Evolutionary conservation across 64 coral and sea anemone species (phyloP).

Genomic region (Porites lutea): DNA sequence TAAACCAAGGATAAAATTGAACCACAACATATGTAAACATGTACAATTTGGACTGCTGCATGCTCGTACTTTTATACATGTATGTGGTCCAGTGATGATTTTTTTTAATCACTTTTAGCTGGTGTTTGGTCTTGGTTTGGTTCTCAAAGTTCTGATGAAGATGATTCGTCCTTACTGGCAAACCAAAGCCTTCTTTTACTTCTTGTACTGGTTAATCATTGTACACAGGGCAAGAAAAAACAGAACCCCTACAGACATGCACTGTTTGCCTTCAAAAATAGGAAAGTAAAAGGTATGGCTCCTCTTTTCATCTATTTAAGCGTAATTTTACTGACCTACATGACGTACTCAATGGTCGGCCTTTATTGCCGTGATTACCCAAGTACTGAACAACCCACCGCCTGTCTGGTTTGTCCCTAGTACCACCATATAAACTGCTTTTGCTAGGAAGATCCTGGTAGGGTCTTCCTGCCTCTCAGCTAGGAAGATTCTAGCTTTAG

Average conservation of each 20-base stretch:
- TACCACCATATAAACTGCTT: too few species aligned
- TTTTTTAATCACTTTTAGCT: slow-evolving; percentile 60
- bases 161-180: slow-evolving; percentile 66
- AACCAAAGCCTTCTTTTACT: slow-evolving; percentile 92
- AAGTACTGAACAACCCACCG: too few species aligned
- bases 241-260: slow-evolving; percentile 93
- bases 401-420: too few species aligned
- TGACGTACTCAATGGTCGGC: too few species aligned
- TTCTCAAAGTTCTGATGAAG: slow-evolving; percentile 51
- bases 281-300: slow-evolving; percentile 77
- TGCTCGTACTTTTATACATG: too few species aligned
- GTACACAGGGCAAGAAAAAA: slow-evolving; percentile 88
- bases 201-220: slow-evolving; percentile 95
- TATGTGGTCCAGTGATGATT: not conserved
- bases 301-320: not conserved
- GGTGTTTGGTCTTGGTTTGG: slow-evolving; percentile 97
- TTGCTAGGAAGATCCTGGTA: too few species aligned
- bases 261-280: slow-evolving; percentile 85
- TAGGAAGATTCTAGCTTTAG: too few species aligned
- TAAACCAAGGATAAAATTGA: too few species aligned
- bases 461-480: too few species aligned
- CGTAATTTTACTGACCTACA: not conserved
- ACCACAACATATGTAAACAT: too few species aligned
- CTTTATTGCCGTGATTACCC: too few species aligned
- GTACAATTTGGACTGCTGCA: too few species aligned